Evolutionary conservation across 2,888 invertebrate genomes (phyloP).

Genomic region (Conistra vaccinii): DNA sequence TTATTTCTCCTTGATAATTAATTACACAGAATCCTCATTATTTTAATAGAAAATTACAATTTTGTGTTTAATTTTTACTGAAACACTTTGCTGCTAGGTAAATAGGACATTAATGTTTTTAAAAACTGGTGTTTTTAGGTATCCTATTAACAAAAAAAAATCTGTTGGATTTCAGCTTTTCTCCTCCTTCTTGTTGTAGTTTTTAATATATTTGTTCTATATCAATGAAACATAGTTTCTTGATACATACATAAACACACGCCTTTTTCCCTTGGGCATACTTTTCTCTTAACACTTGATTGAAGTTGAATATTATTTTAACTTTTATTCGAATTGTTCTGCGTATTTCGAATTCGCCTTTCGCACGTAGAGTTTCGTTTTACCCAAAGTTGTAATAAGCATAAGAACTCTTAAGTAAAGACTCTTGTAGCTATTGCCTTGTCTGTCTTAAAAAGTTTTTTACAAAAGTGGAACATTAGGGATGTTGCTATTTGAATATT

Average conservation of each 20-base stretch:
- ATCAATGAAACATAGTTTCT: not conserved
- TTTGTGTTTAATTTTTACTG: constrained; percentile 4
- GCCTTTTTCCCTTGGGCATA: not conserved
- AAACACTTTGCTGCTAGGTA: not conserved
- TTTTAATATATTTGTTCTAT: not conserved
- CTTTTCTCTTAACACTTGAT: not conserved
- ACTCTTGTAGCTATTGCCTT: constrained; percentile 48
- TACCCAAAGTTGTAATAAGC: constrained; percentile 36
- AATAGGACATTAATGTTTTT: not conserved
- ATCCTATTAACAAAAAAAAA: too few species aligned
- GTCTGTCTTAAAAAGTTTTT: constrained; percentile 52
- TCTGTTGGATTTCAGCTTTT: not conserved
- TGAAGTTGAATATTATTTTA: constrained; percentile 19
- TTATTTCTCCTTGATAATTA: not conserved
- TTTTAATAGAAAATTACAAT: not conserved
- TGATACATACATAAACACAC: not conserved
- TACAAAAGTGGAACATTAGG: constrained; percentile 46
- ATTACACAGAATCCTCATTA: constrained; percentile 12
- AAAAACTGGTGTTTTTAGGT: too few species aligned
- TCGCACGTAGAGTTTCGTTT: constrained; percentile 8
- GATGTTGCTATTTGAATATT: constrained; percentile 58
- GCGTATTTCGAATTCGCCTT: not conserved
- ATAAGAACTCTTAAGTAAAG: constrained; percentile 56
- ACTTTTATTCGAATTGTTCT: constrained; percentile 30
- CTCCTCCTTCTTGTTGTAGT: not conserved